These are phyloP conservation scores for Dynastes maya DNA, from an alignment of 2,888 invertebrate species.

Conservation along the genomic window DNA sequence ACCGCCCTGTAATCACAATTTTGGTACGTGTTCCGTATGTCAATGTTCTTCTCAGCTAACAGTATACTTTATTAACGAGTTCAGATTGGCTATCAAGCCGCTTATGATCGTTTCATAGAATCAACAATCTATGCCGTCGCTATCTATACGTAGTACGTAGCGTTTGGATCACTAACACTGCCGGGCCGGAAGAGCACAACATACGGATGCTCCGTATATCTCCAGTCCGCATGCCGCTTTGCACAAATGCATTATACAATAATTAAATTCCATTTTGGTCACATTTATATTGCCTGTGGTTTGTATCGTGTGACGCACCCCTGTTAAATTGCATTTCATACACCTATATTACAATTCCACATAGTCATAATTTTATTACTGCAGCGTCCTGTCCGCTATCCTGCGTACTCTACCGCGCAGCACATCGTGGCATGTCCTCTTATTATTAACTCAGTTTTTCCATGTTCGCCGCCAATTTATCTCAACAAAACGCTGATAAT, in stretches of 20 bases:
- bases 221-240: conserved; percentile 60
- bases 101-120: conserved; percentile 59
- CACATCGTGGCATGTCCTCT: background rate
- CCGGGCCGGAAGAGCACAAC: conserved; percentile 38
- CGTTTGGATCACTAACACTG: conserved; percentile 6
- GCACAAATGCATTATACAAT: conserved; percentile 69
- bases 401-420: background rate
- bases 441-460: conserved; percentile 38
- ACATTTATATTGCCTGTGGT: conserved; percentile 69
- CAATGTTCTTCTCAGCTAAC: conserved; percentile 61
- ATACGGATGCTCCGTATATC: conserved; percentile 45
- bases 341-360: conserved; percentile 69
- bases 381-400: conserved; percentile 34
- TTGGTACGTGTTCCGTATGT: conserved; percentile 68
- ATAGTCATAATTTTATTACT: conserved; percentile 68
- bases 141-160: conserved; percentile 9
- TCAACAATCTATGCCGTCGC: conserved; percentile 43
- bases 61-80: conserved; percentile 64
- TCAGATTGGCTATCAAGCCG: conserved; percentile 63
- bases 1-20: conserved; percentile 70
- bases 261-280: conserved; percentile 70
- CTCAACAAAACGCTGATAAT: conserved; percentile 8
- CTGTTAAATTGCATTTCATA: conserved; percentile 64
- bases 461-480: conserved; percentile 6
- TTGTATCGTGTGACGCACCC: conserved; percentile 62